Base-by-base conservation (phyloP, 2,797 vertebrate species). In the Smutsia temminckii region DNA sequence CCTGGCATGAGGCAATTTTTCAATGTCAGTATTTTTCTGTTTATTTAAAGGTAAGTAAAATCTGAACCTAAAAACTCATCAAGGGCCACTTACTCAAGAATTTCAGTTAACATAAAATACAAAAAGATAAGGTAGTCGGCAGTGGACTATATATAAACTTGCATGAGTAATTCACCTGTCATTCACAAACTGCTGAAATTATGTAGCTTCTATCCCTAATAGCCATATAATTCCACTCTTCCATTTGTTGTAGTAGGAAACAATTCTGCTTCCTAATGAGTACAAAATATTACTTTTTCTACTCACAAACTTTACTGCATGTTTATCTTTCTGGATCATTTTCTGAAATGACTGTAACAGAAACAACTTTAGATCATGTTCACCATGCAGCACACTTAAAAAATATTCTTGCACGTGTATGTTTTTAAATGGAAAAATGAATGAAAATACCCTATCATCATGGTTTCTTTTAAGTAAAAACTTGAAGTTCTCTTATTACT, bases 381-480 rank as follows among this genome's bases (percentile, higher is more conserved):
- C 46, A 51, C 81, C 55, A 84, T 46, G 46, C 0, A 42, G 83
- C 2, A 89, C 37, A 77, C 13, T 89, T 71, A 49, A 79, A 81
- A 80, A 84, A 66, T 21, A 86, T 79, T 66, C 53, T n/a, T 81
- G 46, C 46, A 46, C 11, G 23, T 23, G 72, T 4, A 20, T 18
- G 42, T 66, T 84, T 79, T 69, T 55, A 37, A 93, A 89, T 12
- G 32, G 46, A 11, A 89, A 81, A 63, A 61, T 81, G 64, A 89
- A 89, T 64, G 42, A 64, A 94, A 87, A 87, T 64, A 21, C 9
- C 4, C 0, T 20, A 87, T 34, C 42, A 69, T 51, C 25, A 20
- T n/a, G 55, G 61, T 78, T 96, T 93, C 77, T 79, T 88, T 96
- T 69, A 55, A 93, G 68, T 13, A 72, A 68, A 92, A 89, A 42